These are phyloP conservation scores for Cheilosia urbana DNA, from an alignment of 2,888 invertebrate species.

Conservation along the genomic window DNA sequence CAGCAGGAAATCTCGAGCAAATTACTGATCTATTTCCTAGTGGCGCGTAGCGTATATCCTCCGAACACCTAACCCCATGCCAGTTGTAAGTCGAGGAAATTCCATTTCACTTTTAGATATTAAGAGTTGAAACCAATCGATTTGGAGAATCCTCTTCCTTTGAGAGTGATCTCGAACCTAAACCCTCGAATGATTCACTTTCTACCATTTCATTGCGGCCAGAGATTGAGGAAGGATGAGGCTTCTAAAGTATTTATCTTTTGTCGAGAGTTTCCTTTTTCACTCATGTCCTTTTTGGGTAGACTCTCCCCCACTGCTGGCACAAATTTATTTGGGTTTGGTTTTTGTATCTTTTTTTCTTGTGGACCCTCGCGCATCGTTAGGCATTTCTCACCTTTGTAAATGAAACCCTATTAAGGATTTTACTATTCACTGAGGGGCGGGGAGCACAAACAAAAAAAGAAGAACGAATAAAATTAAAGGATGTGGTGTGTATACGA, in stretches of 20 bases:
- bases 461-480: constrained; percentile 19
- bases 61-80: background rate
- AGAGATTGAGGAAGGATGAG: background rate
- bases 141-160: constrained; percentile 55
- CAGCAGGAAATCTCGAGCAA: constrained; percentile 62
- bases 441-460: constrained; percentile 23
- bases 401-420: constrained; percentile 69
- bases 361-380: constrained; percentile 53
- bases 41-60: constrained; percentile 43
- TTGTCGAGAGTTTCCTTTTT: constrained; percentile 61
- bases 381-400: constrained; percentile 71
- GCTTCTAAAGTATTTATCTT: constrained; percentile 67
- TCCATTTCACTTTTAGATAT: constrained; percentile 56
- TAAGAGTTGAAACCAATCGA: constrained; percentile 64
- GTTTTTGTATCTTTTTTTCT: constrained; percentile 14
- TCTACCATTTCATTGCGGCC: constrained; percentile 27
- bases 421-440: constrained; percentile 31
- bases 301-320: background rate
- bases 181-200: constrained; percentile 64
- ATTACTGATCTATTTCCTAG: constrained; percentile 61
- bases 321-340: constrained; percentile 26
- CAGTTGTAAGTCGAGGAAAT: constrained; percentile 26
- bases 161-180: constrained; percentile 53
- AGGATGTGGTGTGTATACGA: constrained; percentile 15
- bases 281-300: constrained; percentile 38